These are phyloP conservation scores for Meloidogyne chitwoodi DNA, from an alignment of 1,140 invertebrate genomes.

Conservation along the genomic window DNA sequence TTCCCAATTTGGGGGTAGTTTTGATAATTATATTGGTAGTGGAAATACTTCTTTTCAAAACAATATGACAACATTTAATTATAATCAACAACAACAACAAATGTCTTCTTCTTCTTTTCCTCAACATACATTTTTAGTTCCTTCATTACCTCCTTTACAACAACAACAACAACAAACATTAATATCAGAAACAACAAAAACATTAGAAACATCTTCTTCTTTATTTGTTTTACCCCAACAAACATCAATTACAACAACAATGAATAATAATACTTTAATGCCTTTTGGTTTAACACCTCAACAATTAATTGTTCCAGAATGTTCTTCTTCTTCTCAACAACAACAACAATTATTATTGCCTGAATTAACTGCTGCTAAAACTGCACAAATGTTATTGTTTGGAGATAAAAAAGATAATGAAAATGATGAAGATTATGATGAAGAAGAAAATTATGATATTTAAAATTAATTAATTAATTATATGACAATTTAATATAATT, in stretches of 20 bases:
- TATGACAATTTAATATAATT: no score
- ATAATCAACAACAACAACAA: background rate
- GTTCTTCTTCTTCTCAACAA: background rate
- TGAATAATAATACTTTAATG: background rate
- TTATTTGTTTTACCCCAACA: background rate
- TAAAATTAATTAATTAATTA: background rate
- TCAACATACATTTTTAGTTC: background rate
- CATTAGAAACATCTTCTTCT: background rate
- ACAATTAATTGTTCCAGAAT: background rate
- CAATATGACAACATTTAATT: background rate
- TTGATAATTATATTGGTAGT: background rate
- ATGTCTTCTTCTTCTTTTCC: background rate
- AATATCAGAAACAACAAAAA: background rate
- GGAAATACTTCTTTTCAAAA: background rate
- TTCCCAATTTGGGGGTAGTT: background rate
- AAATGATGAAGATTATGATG: constrained; percentile 13
- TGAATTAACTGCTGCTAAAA: background rate
- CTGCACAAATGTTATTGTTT: background rate
- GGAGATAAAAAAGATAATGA: background rate
- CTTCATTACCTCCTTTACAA: background rate
- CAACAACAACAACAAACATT: background rate
- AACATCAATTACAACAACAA: background rate
- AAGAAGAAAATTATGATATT: constrained; percentile 22
- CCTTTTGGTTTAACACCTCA: background rate
- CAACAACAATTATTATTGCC: background rate